Evolutionary conservation across 2,113 vertebrate genomes (phyloP).

Genomic region (Lanius ludovicianus): DNA sequence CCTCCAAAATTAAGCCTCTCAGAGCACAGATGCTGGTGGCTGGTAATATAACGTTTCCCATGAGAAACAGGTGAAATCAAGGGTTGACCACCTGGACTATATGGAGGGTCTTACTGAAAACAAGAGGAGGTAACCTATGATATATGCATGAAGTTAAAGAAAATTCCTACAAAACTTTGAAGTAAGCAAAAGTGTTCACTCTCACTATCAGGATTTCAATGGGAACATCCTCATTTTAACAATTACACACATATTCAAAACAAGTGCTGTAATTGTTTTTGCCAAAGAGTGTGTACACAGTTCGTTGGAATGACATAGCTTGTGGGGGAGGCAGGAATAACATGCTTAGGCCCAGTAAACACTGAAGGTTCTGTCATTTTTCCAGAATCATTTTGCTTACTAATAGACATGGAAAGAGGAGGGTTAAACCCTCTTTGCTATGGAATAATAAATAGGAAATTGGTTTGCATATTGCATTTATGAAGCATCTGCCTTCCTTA

Average conservation of each 20-base stretch:
- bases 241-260: slow-evolving; percentile 54
- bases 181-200: neutral
- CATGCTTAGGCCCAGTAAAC: slow-evolving; percentile 47
- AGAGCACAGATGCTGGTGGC: neutral
- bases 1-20: neutral
- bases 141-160: neutral
- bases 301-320: slow-evolving; percentile 46
- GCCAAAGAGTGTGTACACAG: slow-evolving; percentile 48
- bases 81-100: neutral
- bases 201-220: neutral
- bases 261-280: slow-evolving; percentile 56
- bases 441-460: slow-evolving; percentile 4
- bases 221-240: slow-evolving; percentile 29
- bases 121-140: neutral
- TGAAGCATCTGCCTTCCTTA: neutral
- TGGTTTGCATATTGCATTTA: neutral
- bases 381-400: slow-evolving; percentile 59
- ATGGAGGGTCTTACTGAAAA: neutral
- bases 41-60: neutral
- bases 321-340: slow-evolving; percentile 57
- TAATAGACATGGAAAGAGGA: neutral
- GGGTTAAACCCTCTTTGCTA: neutral
- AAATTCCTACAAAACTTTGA: neutral
- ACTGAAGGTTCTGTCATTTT: slow-evolving; percentile 42
- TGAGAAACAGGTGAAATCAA: neutral